A percentile compares a stretch with the other conserved stretches of the same genome.
phyloP scores from a whole-genome alignment of 2,888 invertebrate species.

The Agonopterix arenella region DNA sequence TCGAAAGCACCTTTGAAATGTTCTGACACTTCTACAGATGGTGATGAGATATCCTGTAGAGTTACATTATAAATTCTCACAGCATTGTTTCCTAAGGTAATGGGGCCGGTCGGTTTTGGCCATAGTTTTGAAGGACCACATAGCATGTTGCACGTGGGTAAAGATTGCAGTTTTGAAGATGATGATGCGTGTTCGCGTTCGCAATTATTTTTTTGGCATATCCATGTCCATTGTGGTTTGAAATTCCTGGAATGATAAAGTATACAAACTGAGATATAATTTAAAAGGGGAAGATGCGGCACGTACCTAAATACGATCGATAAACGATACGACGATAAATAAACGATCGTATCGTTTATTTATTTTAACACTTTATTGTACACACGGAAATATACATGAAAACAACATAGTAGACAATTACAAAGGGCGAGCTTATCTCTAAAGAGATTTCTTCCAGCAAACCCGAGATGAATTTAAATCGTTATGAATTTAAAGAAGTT shows the following conservation, averaged over 20 bases:
- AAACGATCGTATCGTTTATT: no score
- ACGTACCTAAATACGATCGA: no score
- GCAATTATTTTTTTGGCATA: slow-evolving; percentile 82
- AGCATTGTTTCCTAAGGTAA: slow-evolving; percentile 80
- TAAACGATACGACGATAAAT: no score
- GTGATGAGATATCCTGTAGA: slow-evolving; percentile 52
- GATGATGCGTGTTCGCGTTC: slow-evolving; percentile 71
- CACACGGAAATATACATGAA: no score
- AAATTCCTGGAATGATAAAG: background rate
- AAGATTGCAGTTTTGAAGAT: slow-evolving; percentile 65
- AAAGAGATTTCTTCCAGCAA: no score
- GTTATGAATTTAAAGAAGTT: no score
- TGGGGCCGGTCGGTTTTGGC: slow-evolving; percentile 87
- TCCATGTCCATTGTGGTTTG: slow-evolving; percentile 86
- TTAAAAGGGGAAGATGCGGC: no score
- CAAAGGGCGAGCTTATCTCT: no score
- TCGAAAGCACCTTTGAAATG: slow-evolving; percentile 69
- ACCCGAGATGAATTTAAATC: no score
- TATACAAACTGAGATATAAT: no score
- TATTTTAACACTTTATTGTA: no score
- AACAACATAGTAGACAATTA: no score
- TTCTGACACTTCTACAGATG: slow-evolving; percentile 48
- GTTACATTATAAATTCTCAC: slow-evolving; percentile 75
- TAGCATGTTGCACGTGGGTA: slow-evolving; percentile 87
- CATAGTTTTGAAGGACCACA: slow-evolving; percentile 84